Conservation (phyloP, 2,797 vertebrate genomes). For the Chloroceryle inda region DNA sequence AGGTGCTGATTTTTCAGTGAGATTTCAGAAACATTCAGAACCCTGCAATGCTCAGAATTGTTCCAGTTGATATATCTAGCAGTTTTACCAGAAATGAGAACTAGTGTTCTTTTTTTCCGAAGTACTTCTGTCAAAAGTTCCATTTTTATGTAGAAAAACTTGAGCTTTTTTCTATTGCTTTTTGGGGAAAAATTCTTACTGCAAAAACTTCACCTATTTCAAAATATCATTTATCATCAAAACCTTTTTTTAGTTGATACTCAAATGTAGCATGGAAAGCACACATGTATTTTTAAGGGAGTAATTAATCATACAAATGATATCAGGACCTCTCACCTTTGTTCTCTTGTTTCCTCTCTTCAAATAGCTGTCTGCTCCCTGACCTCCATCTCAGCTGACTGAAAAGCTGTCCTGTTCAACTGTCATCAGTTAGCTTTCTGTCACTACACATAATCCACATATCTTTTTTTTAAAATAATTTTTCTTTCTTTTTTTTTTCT, state of each 20-base stretch:
- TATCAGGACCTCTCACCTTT: neutral
- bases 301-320: neutral
- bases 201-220: neutral
- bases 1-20: neutral
- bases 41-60: neutral
- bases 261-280: neutral
- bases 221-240: neutral
- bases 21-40: neutral
- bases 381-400: neutral
- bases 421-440: neutral
- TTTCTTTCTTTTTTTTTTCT: neutral
- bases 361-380: neutral
- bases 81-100: neutral
- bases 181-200: neutral
- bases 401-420: neutral
- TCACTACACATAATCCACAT: neutral
- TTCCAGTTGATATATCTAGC: neutral
- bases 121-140: neutral
- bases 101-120: neutral
- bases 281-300: neutral
- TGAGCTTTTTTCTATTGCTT: neutral
- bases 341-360: neutral
- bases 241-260: neutral
- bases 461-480: neutral
- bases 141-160: neutral